Conservation (phyloP, 30 jellyfish, hydroid and myxozoan genomes). For the Aurelia coerulea region DNA sequence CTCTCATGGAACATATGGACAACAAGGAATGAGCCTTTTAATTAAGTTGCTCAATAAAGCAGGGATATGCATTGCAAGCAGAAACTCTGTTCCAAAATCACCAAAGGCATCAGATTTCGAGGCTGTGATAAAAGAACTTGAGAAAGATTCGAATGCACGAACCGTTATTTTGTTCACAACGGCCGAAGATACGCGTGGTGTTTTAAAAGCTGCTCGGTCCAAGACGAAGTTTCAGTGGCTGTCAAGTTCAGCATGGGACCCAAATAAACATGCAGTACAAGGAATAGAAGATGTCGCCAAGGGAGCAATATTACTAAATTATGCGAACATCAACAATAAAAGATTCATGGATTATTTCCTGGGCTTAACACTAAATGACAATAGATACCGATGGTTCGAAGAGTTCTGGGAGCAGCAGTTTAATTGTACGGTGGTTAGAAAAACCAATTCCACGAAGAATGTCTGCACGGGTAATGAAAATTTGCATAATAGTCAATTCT, state of each 20-base stretch:
- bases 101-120: constrained; percentile 14
- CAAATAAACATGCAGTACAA: constrained; percentile 5
- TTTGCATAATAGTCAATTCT: constrained; percentile 6
- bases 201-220: constrained; percentile 25
- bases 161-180: constrained; percentile 44
- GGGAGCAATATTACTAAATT: constrained; percentile 49
- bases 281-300: constrained; percentile 42
- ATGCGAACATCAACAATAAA: neutral
- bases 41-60: neutral
- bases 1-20: constrained; percentile 59
- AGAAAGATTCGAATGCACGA: constrained; percentile 21
- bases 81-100: neutral
- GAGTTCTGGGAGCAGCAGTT: constrained; percentile 61
- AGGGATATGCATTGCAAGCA: constrained; percentile 29
- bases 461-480: constrained; percentile 44
- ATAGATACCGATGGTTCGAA: constrained; percentile 51
- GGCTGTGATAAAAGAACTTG: neutral
- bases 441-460: too few relatives aligned
- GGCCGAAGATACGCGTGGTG: constrained; percentile 56
- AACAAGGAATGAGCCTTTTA: constrained; percentile 47
- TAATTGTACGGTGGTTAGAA: neutral
- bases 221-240: constrained; percentile 14
- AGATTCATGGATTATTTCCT: constrained; percentile 19
- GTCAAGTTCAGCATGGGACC: constrained; percentile 38
- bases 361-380: constrained; percentile 5